Base-by-base conservation (phyloP, 2,113 vertebrate species). In the Canis aureus region DNA sequence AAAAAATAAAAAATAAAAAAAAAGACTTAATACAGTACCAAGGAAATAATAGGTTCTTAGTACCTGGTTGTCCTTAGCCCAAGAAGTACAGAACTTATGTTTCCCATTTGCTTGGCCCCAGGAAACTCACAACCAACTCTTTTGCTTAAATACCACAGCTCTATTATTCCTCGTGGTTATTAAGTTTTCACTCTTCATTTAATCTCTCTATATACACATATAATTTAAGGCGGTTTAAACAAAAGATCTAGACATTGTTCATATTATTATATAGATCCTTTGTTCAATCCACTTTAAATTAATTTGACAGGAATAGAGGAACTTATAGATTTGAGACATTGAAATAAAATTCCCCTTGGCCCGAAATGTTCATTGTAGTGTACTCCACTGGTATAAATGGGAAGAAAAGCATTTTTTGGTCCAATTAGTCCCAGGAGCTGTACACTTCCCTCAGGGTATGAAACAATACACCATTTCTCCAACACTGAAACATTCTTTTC, bases 271-370 rank as follows among this genome's bases (percentile, higher is more conserved):
- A 32, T 57, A 78, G 35, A n/a, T 59, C 4, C 27, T 83, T 79
- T 82, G 7, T 74, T 62, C 38, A 95, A 67, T 76, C 67, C 7
- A 89, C 9, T 22, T 91, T 71, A 62, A 91, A 59, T 67, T 83
- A 22, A 92, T 69, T 55, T 87, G 74, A 91, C 71, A 74, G 79
- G 55, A 89, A 35, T 82, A 73, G 62, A 89, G 64, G 66, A 94
- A 94, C 55, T 23, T 59, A 23, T 53, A 82, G 35, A 62, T 66
- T 97, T 35, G 79, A 66, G 43, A 57, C 7, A n/a, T 78, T 78
- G 5, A 35, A 83, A 81, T 78, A 80, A 71, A 20, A 19, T 9
- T 13, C 13, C 25, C 32, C 1, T 64, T 84, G 27, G 4, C 11
- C 11, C 29, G 35, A 80, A 29, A 38, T 27, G 13, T 73, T 64